A percentile compares a stretch with the other conserved stretches of the same genome.
Conservation (phyloP, 2,113 vertebrate species). For the Cochlearius cochlearius region DNA sequence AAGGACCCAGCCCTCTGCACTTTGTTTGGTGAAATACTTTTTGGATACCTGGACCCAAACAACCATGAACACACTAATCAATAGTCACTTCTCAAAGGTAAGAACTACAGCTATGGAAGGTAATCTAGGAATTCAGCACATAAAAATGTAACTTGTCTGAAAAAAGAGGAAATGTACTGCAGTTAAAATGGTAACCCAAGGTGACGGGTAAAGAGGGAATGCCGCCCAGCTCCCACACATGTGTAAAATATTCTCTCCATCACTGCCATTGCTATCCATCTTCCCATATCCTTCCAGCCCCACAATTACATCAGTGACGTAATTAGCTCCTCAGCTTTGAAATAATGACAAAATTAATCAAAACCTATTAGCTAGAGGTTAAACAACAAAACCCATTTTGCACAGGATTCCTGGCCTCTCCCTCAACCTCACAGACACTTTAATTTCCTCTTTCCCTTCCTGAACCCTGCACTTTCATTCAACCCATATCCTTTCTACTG, state of each 20-base stretch:
- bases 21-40: background rate
- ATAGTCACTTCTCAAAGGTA: background rate
- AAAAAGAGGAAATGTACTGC: background rate
- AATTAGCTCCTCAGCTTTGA: background rate
- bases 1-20: background rate
- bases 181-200: background rate
- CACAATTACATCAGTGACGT: background rate
- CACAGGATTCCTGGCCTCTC: background rate
- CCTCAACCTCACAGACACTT: background rate
- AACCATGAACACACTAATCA: background rate
- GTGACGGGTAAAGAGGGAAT: background rate
- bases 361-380: background rate
- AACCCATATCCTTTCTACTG: background rate
- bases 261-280: background rate
- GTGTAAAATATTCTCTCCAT: background rate
- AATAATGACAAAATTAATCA: background rate
- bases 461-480: background rate
- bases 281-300: background rate
- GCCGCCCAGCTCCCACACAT: background rate
- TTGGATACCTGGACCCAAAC: background rate
- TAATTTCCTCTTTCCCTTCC: constrained; percentile 15
- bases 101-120: background rate
- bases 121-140: background rate
- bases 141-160: background rate
- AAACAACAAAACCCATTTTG: background rate